Base-by-base conservation (phyloP, 2,888 invertebrate genomes). In the Malachius bipustulatus region DNA sequence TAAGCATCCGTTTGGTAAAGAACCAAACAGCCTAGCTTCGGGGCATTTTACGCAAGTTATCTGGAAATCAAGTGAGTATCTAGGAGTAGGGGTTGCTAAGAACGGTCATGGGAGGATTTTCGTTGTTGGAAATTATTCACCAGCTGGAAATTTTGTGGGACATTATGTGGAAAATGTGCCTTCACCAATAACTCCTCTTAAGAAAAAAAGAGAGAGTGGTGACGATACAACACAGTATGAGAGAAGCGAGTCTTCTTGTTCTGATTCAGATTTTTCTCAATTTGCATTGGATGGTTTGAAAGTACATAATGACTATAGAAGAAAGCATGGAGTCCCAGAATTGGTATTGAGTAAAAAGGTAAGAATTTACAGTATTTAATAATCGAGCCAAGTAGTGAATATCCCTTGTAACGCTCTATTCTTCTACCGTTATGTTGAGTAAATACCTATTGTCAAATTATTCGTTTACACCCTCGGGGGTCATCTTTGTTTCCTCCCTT, bases 111-210 rank as follows among this genome's bases (percentile, higher is more conserved):
- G 82, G 15, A 78, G 75, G 54, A 71, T 78, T 44, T 84, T 78
- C 57, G 88, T 93, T 0, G 93, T 94, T 1, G 87, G 83, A 19
- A 84, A 89, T 60, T 94, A 94, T 58, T 74, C 73, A 49, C 94
- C 94, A 0, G 81, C 91, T 0, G 94, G 93, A 2, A 94, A 94
- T 60, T 77, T 82, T 45, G 67, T 78, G 28, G 82, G 82, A 2
- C 74, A 77, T 50, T 88, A 80, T 52, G 65, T 71, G 10, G 71
- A 70, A 14, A 84, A 85, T 57, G 85, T 87, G 8, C 75, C 72
- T 9, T 76, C 80, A 19, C 44, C 51, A 11, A 61, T 72, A 33
- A 10, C 8, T 6, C 9, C 6, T 4, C 15, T 31, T 9, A 15
- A 31, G 4, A n/a, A n/a, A 19, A 6, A 6, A 8, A 31, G 6